Percentiles rank a stretch among this genome's conserved stretches.
phyloP scores from a whole-genome alignment of 2,888 invertebrate genomes.

The Erebia palarica region DNA sequence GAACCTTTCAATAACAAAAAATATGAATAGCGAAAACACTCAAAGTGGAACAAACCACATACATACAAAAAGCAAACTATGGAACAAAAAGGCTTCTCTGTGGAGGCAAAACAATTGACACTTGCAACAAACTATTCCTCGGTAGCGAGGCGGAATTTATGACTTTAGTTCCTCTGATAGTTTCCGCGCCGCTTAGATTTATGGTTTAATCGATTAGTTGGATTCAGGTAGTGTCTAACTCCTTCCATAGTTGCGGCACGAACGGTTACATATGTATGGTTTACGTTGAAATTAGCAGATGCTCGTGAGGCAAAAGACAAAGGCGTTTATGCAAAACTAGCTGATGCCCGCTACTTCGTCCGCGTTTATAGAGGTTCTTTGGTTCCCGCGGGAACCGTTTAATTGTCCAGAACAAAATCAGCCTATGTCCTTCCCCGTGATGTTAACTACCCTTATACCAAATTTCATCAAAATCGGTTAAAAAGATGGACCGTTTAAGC shows the following conservation, averaged over 20 bases:
- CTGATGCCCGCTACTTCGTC: too few species aligned
- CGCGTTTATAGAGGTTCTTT: too few species aligned
- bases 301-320: not conserved
- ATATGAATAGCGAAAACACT: not conserved
- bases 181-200: constrained; percentile 54
- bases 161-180: constrained; percentile 72
- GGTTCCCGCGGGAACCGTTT: too few species aligned
- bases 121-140: constrained; percentile 61
- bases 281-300: not conserved
- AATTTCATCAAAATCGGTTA: too few species aligned
- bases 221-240: constrained; percentile 37
- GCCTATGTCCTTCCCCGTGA: too few species aligned
- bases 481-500: too few species aligned
- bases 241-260: constrained; percentile 12
- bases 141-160: constrained; percentile 69
- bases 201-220: constrained; percentile 42
- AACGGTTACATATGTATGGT: not conserved
- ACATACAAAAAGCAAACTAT: constrained; percentile 18
- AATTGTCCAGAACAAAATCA: too few species aligned
- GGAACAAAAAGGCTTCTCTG: constrained; percentile 33
- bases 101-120: constrained; percentile 70
- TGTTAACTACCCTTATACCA: too few species aligned
- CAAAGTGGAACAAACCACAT: constrained; percentile 20
- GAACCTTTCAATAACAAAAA: constrained; percentile 1
- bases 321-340: too few species aligned